Evolutionary conservation across 2,888 invertebrate genomes (phyloP), one percentile per base, ranked within the genome.

Genomic region (Mythimna pallens): DNA sequence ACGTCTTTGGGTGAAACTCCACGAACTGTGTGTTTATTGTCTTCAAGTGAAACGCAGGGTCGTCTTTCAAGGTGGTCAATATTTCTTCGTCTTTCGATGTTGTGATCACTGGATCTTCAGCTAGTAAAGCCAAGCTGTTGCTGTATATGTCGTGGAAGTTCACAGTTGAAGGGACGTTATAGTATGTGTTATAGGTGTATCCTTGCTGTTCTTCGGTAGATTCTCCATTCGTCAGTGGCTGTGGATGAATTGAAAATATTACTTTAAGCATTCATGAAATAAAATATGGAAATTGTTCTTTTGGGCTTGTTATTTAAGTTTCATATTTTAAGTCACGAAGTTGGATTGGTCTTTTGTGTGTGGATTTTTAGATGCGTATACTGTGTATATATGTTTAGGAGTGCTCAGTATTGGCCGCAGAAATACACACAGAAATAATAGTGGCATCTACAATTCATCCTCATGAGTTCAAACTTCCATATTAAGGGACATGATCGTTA

Each of bases 141-240:
- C 88, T 87, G 83, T 90, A 93, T 22, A 93, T 90, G 17, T 94
- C 94, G 54, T 92, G 86, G 74, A 93, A 92, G 78, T 91, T 89
- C 0, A 92, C 82, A 0, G 92, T 87, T 0, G 92, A 84, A 1
- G 92, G 90, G 0, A 88, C 84, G 52, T 50, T 76, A 12, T 82
- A 89, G 22, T 81, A 73, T 5, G 78, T 81, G 61, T 84, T 84
- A 68, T 84, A 86, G 0, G 81, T 82, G 40, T 86, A 89, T 0
- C 80, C 72, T 12, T 83, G 86, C 0, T 85, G 83, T 5, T 92
- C 92, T 69, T 93, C 91, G 0, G 85, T 80, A 0, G 90, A 87
- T 9, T 92, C 88, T 8, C 80, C 82, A 61, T 82, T 87, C 36
- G 76, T 79, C 62, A 82, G 70, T 20, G 85, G 76, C 93, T 93